Evolutionary conservation across 1,140 invertebrate species (phyloP), one percentile per base, ranked within the genome.

Genomic region (Caenorhabditis briggsae): DNA sequence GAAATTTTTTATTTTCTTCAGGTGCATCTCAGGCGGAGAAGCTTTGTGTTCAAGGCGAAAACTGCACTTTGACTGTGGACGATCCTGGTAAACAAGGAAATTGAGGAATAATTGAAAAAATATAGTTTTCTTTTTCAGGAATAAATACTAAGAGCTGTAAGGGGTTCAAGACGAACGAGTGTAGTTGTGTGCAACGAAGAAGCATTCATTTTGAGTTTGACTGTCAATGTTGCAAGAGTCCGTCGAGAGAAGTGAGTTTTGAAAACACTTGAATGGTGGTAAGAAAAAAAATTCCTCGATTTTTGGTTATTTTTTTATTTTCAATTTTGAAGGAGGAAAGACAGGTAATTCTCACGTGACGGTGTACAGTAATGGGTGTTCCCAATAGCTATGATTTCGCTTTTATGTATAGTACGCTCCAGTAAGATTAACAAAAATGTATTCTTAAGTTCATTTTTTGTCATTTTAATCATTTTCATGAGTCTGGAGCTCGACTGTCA

Each of bases 61-160:
- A 78, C 11, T 78, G 70, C 46, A 78, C 46, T 48, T 78, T 78
- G 70, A 78, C 70, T 78, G 46, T 78, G 20, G 70, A 78, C 46
- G 46, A 78, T 78, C 46, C 70, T 23, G 70, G 70, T 78, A 8
- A 61, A 61, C n/a, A 61, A 25, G 23, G 18, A 33, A 20, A 12
- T 11, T 61, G 20, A 25, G 12, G n/a, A 5, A n/a, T n/a, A n/a
- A 58, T n/a, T 18, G 7, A 61, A 12, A n/a, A 9, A 50, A 23
- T 50, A 11, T 25, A 23, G 9, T 25, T 78, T 5, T 12, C 5
- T 23, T 70, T 23, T 70, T 46, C 46, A 78, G 70, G 70, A 48
- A 78, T 78, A 16, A 78, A 78, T 11, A 50, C 70, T 46, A 78
- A 78, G 25, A 78, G 70, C 20, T 78, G 70, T 16, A 41, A 78